Base-by-base conservation (phyloP, 1,140 invertebrate genomes). In the Copidosoma floridanum region DNA sequence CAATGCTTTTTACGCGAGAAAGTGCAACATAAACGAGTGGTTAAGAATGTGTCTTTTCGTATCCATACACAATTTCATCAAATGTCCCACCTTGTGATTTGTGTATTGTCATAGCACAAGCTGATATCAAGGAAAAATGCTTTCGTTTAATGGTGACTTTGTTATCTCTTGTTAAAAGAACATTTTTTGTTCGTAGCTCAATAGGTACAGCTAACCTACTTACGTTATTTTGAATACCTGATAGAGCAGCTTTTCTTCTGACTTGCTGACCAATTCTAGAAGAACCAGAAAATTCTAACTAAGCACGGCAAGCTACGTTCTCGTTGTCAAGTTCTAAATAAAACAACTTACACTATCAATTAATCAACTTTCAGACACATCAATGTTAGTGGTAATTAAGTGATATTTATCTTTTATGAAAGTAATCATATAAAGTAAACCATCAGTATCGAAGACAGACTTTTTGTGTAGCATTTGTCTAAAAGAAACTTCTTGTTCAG, bases 321-420 rank as follows among this genome's bases (percentile, higher is more conserved):
- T 65, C 40, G 29, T 68, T 62, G 57, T 73, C 41, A 16, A 16
- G 32, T 62, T 78, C 74, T 20, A 76, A 55, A 61, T 71, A 63
- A 40, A 65, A 24, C 46, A 77, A 59, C 60, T 68, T 70, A 74
- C 65, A 7, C 73, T 63, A 27, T 72, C 74, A 65, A 77, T 77
- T 1, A 59, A 67, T 54, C 77, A 63, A 2, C 75, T 73, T 63
- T 77, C 72, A 20, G 58, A 21, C 0, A 74, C 70, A 57, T 74
- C 68, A 11, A 78, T 75, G 58, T 77, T 77, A 4, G 66, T 70
- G n/a, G 70, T 71, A 21, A 78, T 69, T 55, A 77, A 70, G 46
- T 79, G 78, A 46, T 14, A 52, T 38, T 66, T 67, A 40, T 61
- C 51, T 24, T 66, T 57, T 3, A 73, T 68, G 27, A 79, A 68